Evolutionary conservation across 2,797 vertebrate species (phyloP).

Genomic region (Dermochelys coriacea): DNA sequence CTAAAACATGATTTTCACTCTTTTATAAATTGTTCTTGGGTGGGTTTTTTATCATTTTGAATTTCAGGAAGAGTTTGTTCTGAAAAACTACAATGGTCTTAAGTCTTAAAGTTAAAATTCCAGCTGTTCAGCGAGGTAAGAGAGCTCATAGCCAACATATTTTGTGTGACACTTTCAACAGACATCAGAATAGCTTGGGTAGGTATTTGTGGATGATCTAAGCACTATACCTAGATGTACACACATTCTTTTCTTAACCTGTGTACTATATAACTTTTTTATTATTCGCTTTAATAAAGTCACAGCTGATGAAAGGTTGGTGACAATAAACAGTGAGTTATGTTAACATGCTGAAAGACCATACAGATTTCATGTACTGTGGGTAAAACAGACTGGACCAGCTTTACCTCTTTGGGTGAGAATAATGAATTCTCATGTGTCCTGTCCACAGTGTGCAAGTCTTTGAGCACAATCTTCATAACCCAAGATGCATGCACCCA

Average conservation of each 20-base stretch:
- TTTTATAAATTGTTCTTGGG: not conserved
- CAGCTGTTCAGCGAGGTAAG: accelerated
- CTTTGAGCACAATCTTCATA: not conserved
- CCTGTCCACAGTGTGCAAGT: not conserved
- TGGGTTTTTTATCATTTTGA: not conserved
- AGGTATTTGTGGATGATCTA: too few species aligned
- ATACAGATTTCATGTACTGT: not conserved
- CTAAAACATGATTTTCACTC: not conserved
- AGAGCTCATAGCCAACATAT: not conserved
- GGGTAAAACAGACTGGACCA: not conserved
- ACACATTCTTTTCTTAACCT: too few species aligned
- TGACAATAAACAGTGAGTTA: not conserved
- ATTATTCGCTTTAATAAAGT: not conserved
- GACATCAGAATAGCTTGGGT: not conserved
- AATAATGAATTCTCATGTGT: not conserved
- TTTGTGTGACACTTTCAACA: accelerated
- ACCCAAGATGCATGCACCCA: not conserved
- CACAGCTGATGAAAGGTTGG: not conserved
- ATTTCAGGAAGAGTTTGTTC: not conserved
- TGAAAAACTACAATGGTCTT: not conserved
- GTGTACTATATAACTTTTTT: too few species aligned
- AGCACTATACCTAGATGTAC: too few species aligned
- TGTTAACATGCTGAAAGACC: not conserved
- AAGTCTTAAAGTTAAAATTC: not conserved
- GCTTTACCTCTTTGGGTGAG: not conserved